These are phyloP conservation scores for Cydia strobilella DNA, from an alignment of 1,140 invertebrate genomes.

Conservation along the genomic window DNA sequence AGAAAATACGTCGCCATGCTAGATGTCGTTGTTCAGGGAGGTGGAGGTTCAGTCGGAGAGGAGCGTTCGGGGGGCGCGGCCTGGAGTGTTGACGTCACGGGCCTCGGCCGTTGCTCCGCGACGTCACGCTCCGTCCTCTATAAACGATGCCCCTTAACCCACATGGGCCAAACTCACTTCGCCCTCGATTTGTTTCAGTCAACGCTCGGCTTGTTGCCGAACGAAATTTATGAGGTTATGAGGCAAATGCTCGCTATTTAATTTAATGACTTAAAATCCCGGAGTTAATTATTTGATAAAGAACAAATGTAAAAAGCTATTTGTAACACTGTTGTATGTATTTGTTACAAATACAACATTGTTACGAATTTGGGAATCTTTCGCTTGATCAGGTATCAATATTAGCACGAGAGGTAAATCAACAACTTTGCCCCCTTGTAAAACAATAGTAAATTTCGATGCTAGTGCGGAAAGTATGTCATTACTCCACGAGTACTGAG, in stretches of 20 bases:
- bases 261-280: not conserved
- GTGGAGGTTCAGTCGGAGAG: constrained; percentile 35
- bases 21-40: constrained; percentile 28
- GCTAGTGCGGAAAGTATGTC: too few relatives aligned
- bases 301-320: not conserved
- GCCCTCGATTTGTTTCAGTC: constrained; percentile 26
- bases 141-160: constrained; percentile 14
- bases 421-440: too few relatives aligned
- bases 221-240: not conserved
- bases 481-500: too few relatives aligned
- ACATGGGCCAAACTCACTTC: constrained; percentile 9
- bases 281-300: not conserved
- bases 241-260: not conserved
- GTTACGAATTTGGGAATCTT: too few relatives aligned
- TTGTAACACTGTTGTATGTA: not conserved
- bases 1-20: not conserved
- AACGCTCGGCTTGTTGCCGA: not conserved
- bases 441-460: too few relatives aligned
- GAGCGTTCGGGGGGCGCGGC: constrained; percentile 46
- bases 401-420: too few relatives aligned
- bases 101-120: constrained; percentile 24
- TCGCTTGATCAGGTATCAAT: too few relatives aligned
- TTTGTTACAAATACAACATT: too few relatives aligned
- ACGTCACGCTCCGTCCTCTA: constrained; percentile 22
- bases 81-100: constrained; percentile 41